Evolutionary conservation across 2,888 invertebrate species (phyloP), one percentile per base, ranked within the genome.

Genomic region (Orchesella flavescens): DNA sequence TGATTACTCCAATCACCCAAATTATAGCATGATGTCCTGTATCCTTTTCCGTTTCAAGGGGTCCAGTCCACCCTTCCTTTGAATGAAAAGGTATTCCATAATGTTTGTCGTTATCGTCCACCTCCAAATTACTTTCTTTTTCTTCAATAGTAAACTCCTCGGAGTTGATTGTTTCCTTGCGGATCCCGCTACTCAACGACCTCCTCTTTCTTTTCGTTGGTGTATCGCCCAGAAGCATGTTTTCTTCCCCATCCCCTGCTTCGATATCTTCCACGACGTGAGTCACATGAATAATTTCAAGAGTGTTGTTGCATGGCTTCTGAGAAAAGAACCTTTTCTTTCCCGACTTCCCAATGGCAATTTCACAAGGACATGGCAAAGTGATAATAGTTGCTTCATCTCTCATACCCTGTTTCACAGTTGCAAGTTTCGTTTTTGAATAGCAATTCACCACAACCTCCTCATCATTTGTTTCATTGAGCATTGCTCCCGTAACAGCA

Each of bases 311-410:
- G 46, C 80, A 80, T 12, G 80, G 80, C 19, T 74, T 10, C 12
- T 80, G 65, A 0, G 80, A 53, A 17, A 57, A 46, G 55, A 73
- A 80, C 1, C 34, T n/a, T 15, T 9, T n/a, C 3, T 55, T 61
- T 34, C 24, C 15, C 21, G 46, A 10, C n/a, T 3, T 63, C 2
- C 77, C 69, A 46, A 78, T 61, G 9, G 43, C 1, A 15, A 80
- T 73, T 9, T 80, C 55, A 59, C 80, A 80, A 0, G 57, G 59
- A 19, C 80, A 80, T 7, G 80, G 80, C 10, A 80, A 15, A 0
- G 74, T 68, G 12, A 80, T 21, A 10, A 80, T 19, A 0, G 80
- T 80, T 0, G 80, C 80, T 59, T 80, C 80, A 24, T 80, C 80
- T 10, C 1, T 9, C 24, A 59, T 24, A 15, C 66, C 74, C 21